phyloP scores from a whole-genome alignment of 1,140 invertebrate species.

The Diplogasteroides magnus region DNA sequence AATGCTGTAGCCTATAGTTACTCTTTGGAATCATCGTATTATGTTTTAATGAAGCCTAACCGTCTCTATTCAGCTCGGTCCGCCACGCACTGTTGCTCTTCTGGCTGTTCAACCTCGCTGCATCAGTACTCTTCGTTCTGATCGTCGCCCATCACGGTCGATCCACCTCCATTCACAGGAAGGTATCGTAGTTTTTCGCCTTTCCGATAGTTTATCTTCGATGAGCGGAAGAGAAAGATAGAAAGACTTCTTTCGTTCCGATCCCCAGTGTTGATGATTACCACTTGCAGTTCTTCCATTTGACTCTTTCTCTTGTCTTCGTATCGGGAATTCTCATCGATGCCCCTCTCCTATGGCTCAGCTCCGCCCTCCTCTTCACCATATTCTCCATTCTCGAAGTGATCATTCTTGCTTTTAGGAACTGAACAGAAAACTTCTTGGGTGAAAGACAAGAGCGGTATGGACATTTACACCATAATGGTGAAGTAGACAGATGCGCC shows the following conservation, averaged over 20 bases:
- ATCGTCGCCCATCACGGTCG: neutral
- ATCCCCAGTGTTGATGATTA: neutral
- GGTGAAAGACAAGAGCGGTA: too few species aligned
- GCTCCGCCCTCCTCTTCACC: neutral
- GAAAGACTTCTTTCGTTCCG: too few species aligned
- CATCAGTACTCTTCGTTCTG: neutral
- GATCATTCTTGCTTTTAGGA: too few species aligned
- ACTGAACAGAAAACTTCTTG: too few species aligned
- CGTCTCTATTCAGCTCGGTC: neutral
- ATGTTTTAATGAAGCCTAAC: too few species aligned
- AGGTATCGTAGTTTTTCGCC: too few species aligned
- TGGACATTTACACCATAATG: too few species aligned
- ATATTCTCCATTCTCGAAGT: neutral
- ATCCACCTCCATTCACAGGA: neutral
- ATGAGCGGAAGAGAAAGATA: too few species aligned
- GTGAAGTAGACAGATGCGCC: too few species aligned
- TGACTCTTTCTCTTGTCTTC: neutral
- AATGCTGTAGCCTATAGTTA: too few species aligned
- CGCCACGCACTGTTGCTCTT: neutral
- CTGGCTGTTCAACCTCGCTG: neutral
- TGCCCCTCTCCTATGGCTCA: neutral
- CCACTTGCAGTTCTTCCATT: neutral
- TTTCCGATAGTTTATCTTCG: too few species aligned
- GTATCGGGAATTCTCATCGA: neutral
- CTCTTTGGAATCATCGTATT: too few species aligned